Evolutionary conservation across 30 jellyfish, hydroid and myxozoan genomes (phyloP).

Genomic region (Morbakka virulenta): DNA sequence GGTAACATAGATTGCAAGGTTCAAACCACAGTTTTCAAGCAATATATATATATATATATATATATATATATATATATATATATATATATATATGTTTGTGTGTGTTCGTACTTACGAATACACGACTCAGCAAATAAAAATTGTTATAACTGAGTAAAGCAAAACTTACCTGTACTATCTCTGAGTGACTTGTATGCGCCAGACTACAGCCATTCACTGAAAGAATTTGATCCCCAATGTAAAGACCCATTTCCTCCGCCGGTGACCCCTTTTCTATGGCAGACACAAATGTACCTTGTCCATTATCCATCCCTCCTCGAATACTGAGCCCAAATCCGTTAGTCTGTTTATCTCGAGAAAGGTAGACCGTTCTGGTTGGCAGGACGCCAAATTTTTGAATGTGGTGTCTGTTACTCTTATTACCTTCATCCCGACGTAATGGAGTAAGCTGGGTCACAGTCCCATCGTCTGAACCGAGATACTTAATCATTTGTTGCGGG

Average conservation of each 20-base stretch:
- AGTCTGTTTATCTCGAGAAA: constrained; percentile 5
- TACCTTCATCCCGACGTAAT: neutral
- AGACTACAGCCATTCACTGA: constrained; percentile 52
- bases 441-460: neutral
- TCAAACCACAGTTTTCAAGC: too few relatives aligned
- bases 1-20: too few relatives aligned
- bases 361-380: neutral
- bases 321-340: constrained; percentile 90
- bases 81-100: too few relatives aligned
- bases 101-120: too few relatives aligned
- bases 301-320: constrained; percentile 94
- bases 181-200: constrained; percentile 42
- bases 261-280: constrained; percentile 64
- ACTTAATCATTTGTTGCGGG: neutral
- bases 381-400: too few relatives aligned
- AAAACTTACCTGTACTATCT: constrained; percentile 81
- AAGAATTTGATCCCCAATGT: constrained; percentile 77
- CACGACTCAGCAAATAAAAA: too few relatives aligned
- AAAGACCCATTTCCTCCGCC: constrained; percentile 66
- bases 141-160: too few relatives aligned
- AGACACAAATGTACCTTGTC: constrained; percentile 79
- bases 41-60: too few relatives aligned
- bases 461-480: neutral
- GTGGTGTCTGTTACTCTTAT: neutral
- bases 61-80: too few relatives aligned